Evolutionary conservation across 2,113 vertebrate genomes (phyloP).

Genomic region (Sceloporus tristichus): DNA sequence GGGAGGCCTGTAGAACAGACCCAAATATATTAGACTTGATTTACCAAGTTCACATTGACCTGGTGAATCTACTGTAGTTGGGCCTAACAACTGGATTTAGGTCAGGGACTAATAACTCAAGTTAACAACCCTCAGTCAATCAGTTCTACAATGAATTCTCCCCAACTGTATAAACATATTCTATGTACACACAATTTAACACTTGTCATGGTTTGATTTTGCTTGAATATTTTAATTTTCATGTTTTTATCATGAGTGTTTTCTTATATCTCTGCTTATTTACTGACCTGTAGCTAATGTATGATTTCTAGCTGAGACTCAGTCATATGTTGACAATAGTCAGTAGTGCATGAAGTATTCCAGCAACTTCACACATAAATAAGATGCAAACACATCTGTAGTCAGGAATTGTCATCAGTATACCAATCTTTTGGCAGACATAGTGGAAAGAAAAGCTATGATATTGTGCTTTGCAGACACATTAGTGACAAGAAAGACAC

Average conservation of each 20-base stretch:
- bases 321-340: constrained; percentile 57
- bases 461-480: constrained; percentile 30
- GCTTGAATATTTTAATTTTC: constrained; percentile 38
- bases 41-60: not conserved
- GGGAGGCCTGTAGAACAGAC: too few relatives aligned
- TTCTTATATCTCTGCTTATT: constrained; percentile 52
- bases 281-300: constrained; percentile 65
- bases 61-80: not conserved
- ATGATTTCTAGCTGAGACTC: constrained; percentile 55
- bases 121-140: not conserved
- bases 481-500: constrained; percentile 54
- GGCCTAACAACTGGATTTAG: too few relatives aligned
- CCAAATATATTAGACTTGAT: not conserved
- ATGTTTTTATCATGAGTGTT: constrained; percentile 42
- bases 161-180: not conserved
- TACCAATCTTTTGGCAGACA: constrained; percentile 27
- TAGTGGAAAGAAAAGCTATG: constrained; percentile 40
- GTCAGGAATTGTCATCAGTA: constrained; percentile 45
- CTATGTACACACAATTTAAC: not conserved
- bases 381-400: constrained; percentile 36
- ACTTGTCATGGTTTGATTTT: constrained; percentile 27
- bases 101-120: not conserved
- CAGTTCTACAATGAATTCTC: not conserved
- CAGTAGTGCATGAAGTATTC: constrained; percentile 32
- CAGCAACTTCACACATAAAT: constrained; percentile 37